phyloP scores from a whole-genome alignment of 1,140 invertebrate genomes.

The Mamestra configurata region DNA sequence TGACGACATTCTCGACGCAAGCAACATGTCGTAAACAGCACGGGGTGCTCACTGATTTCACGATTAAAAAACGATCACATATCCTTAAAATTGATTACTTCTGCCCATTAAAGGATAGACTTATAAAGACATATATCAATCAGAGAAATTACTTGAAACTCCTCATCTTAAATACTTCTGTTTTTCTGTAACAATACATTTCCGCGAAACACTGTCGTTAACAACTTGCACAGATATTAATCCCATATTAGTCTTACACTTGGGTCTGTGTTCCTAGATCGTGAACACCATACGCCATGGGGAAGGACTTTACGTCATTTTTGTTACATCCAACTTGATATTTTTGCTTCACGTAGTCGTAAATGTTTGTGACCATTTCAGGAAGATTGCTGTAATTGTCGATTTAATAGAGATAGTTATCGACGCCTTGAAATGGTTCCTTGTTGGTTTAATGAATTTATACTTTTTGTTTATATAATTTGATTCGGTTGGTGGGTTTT shows the following conservation, averaged over 20 bases:
- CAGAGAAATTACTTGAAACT: background rate
- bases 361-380: conserved; percentile 28
- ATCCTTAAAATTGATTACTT: no score
- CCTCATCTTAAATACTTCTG: background rate
- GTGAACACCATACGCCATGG: conserved; percentile 28
- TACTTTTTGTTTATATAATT: no score
- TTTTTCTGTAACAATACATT: background rate
- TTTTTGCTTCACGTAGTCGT: conserved; percentile 26
- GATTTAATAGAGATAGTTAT: conserved; percentile 3
- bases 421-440: background rate
- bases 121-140: no score
- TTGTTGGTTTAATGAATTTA: background rate
- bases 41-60: no score
- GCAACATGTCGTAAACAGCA: no score
- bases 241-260: conserved; percentile 53
- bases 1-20: no score
- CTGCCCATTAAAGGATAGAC: no score
- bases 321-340: conserved; percentile 17
- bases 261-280: conserved; percentile 34
- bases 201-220: background rate
- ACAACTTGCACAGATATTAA: conserved; percentile 50
- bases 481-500: background rate
- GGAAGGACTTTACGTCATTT: conserved; percentile 37
- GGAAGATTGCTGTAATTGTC: conserved; percentile 13
- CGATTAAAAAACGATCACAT: no score